These are phyloP conservation scores for Manis pentadactyla DNA, from an alignment of 2,797 vertebrate genomes.

Conservation along the genomic window DNA sequence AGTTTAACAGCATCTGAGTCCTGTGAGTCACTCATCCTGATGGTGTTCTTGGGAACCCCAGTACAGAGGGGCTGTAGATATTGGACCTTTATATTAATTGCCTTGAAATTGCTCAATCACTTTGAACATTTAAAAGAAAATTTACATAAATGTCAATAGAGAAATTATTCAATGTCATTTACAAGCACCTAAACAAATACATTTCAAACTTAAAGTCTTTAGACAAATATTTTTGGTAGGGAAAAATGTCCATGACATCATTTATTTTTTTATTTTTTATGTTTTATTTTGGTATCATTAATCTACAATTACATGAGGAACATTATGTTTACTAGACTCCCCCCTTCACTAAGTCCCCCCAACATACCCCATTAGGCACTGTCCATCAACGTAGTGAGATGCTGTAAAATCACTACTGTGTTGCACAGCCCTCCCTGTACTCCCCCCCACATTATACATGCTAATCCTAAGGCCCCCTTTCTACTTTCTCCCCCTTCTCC, in stretches of 20 bases:
- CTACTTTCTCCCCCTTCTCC: too few relatives aligned
- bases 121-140: neutral
- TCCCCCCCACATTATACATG: too few relatives aligned
- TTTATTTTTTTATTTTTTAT: too few relatives aligned
- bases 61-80: rapidly evolving
- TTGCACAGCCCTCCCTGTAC: too few relatives aligned
- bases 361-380: too few relatives aligned
- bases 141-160: neutral
- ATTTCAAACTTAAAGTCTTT: neutral
- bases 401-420: too few relatives aligned
- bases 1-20: neutral
- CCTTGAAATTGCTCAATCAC: neutral
- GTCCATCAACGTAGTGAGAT: too few relatives aligned
- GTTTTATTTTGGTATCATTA: too few relatives aligned
- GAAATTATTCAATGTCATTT: neutral
- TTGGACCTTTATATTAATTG: neutral
- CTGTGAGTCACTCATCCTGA: neutral
- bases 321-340: too few relatives aligned
- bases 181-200: neutral
- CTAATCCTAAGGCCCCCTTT: too few relatives aligned
- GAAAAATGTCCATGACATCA: neutral
- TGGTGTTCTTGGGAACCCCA: neutral
- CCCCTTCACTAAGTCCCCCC: too few relatives aligned
- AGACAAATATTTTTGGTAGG: neutral
- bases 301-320: too few relatives aligned